Evolutionary conservation across 2,888 invertebrate genomes (phyloP).

Genomic region (Melikaiella ostensackeni): DNA sequence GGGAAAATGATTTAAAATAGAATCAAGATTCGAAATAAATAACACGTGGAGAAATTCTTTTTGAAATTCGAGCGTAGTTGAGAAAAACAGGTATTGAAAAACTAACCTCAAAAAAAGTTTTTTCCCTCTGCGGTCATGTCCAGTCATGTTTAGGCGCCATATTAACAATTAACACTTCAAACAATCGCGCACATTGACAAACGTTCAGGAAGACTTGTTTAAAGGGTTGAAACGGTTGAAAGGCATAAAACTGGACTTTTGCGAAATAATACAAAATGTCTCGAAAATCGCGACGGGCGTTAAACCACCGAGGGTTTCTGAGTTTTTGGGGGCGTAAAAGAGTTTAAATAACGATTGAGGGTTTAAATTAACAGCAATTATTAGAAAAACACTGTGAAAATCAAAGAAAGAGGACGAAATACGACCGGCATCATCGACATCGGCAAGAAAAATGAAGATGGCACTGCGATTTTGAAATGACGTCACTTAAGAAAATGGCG

Average conservation of each 20-base stretch:
- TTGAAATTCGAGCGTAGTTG: not conserved
- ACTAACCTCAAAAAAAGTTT: conserved; percentile 70
- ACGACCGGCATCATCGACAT: not conserved
- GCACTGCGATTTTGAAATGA: not conserved
- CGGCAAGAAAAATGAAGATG: not conserved
- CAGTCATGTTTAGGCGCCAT: conserved; percentile 73
- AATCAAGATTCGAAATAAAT: not conserved
- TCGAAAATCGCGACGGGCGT: not conserved
- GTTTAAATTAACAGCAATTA: not conserved
- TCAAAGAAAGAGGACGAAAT: not conserved
- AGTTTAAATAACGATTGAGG: not conserved
- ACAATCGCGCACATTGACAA: conserved; percentile 65
- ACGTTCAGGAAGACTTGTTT: conserved; percentile 7
- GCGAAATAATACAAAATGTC: not conserved
- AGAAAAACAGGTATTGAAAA: conserved; percentile 39
- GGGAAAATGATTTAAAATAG: not conserved
- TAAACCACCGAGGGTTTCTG: not conserved
- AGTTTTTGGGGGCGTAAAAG: not conserved
- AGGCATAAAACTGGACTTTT: not conserved
- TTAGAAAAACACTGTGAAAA: not conserved
- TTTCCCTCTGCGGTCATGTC: conserved; percentile 64
- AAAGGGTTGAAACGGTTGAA: not conserved
- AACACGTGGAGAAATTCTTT: not conserved
- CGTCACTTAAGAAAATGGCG: not conserved
- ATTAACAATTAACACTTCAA: conserved; percentile 65